These are phyloP conservation scores for Pituophis catenifer DNA, from an alignment of 2,113 vertebrate species.

Conservation along the genomic window DNA sequence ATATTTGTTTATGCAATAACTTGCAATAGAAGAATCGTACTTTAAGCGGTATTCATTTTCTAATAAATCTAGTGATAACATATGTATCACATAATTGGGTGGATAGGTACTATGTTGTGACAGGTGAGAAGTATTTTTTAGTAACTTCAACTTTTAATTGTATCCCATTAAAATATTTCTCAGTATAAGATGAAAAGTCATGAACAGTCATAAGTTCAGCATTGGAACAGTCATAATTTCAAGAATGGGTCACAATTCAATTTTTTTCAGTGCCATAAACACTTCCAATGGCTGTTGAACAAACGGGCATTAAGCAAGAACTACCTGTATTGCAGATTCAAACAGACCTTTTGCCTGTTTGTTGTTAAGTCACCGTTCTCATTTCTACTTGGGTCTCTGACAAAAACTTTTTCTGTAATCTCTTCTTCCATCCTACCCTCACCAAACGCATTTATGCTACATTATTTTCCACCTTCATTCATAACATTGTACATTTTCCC, in stretches of 20 bases:
- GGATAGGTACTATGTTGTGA: not conserved
- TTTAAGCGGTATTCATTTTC: conserved; percentile 8
- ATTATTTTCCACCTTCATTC: not conserved
- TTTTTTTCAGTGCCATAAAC: not conserved
- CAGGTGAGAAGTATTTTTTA: not conserved
- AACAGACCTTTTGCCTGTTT: not conserved
- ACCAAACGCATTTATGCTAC: not conserved
- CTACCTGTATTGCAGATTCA: not conserved
- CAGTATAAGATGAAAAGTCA: conserved; percentile 52
- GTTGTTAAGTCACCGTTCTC: not conserved
- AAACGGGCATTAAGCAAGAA: not conserved
- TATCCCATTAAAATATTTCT: conserved; percentile 51
- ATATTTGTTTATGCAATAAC: not conserved
- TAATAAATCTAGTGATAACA: conserved; percentile 23
- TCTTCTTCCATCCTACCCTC: not conserved
- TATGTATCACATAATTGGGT: conserved; percentile 24
- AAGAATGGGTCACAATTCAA: not conserved
- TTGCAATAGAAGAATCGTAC: conserved; percentile 16
- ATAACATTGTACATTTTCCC: not conserved
- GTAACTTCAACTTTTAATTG: conserved; percentile 61
- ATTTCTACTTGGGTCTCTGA: not conserved
- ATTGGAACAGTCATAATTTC: no score
- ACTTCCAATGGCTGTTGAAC: not conserved
- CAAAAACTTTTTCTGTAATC: not conserved
- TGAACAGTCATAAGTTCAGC: no score